Evolutionary conservation across 2,113 vertebrate species (phyloP).

Genomic region (Lota lota): DNA sequence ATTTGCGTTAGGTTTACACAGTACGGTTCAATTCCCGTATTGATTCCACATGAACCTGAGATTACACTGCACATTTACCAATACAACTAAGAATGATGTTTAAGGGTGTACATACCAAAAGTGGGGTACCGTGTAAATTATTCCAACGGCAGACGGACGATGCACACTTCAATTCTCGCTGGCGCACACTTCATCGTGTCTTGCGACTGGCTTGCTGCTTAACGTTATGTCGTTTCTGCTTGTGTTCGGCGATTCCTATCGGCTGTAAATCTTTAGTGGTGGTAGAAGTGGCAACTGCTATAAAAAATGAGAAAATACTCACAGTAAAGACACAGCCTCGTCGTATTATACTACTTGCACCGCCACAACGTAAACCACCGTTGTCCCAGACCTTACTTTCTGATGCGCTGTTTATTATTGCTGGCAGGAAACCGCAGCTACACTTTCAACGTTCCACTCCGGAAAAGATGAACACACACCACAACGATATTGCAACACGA

Average conservation of each 20-base stretch:
- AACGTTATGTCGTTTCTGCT: too few species aligned
- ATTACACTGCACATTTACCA: too few species aligned
- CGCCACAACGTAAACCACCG: background rate
- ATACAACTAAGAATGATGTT: too few species aligned
- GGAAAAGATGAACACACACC: background rate
- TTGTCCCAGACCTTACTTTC: constrained; percentile 11
- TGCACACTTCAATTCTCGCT: background rate
- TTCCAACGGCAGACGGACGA: background rate
- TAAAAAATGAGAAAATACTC: too few species aligned
- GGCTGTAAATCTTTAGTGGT: too few species aligned
- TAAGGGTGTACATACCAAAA: background rate
- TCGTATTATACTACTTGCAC: too few species aligned
- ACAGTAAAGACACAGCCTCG: too few species aligned
- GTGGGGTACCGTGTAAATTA: background rate
- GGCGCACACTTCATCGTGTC: background rate
- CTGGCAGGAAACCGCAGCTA: background rate
- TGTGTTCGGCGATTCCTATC: too few species aligned
- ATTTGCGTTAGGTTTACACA: too few species aligned
- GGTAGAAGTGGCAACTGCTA: too few species aligned
- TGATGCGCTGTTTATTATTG: background rate
- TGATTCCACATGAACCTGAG: too few species aligned
- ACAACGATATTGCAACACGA: background rate
- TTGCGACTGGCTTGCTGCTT: background rate
- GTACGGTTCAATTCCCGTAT: too few species aligned
- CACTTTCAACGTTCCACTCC: background rate